Base-by-base conservation (phyloP, 2,113 vertebrate species). In the Callopanchax toddi region DNA sequence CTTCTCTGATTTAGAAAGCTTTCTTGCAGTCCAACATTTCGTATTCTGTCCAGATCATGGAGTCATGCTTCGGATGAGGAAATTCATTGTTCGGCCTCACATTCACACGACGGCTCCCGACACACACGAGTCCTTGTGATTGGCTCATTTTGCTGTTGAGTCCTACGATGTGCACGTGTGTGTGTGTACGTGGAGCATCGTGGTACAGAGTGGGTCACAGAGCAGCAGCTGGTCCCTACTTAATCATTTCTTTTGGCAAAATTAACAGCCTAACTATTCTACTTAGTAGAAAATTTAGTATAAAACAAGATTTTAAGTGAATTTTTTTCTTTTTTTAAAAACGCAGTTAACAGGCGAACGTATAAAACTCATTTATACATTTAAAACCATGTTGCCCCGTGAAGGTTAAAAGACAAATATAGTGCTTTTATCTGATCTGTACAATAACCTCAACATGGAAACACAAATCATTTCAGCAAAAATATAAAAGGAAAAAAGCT, bases 311-410 rank as follows among this genome's bases (percentile, higher is more conserved):
- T 86, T 91, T 76, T 83, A 54, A 82, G 84, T 87, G 79, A 71
- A 79, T 1, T 1, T 8, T n/a, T n/a, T n/a, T n/a, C n/a, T n/a
- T n/a, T n/a, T n/a, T 8, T 9, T 8, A 74, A 49, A 52, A 84
- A 89, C 88, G 91, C 88, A 90, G 90, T 92, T 93, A 87, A 89
- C 93, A 93, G 88, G 91, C 87, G 91, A 88, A 85, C 93, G 93
- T 92, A 95, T 94, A 94, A 94, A 90, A 81, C 60, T 43, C 60
- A 89, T 92, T 93, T 92, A 93, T 94, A 95, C 92, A 92, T 87
- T 91, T 90, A 86, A 92, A 94, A 93, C 89, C 86, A 89, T 87
- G 84, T 91, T 77, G 80, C 89, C 90, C 61, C 63, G 74, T 72
- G 81, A 79, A 87, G 87, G 57, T 84, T 92, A 81, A 90, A 89